Percentiles rank a stretch among this genome's conserved stretches.
Evolutionary conservation across 2,797 vertebrate genomes (phyloP).

Genomic region (Chaetophractus vellerosus): DNA sequence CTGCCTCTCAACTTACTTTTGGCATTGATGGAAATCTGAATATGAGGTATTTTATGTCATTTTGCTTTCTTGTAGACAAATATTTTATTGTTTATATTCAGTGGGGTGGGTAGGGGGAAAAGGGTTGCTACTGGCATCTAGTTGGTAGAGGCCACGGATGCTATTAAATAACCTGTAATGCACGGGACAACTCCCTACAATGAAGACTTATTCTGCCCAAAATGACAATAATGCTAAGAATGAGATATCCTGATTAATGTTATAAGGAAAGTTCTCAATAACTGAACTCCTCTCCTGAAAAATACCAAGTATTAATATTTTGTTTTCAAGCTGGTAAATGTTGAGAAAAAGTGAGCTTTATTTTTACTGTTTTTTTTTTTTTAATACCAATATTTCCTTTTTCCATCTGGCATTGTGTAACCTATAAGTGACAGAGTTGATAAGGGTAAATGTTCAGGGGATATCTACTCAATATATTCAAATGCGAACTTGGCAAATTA

Average conservation of each 20-base stretch:
- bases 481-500: constrained; percentile 44
- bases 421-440: not conserved
- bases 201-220: not conserved
- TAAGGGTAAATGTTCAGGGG: not conserved
- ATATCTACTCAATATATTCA: not conserved
- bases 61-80: constrained; percentile 18
- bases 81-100: constrained; percentile 27
- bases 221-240: not conserved
- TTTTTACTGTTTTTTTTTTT: constrained; percentile 25
- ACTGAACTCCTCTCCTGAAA: constrained; percentile 4
- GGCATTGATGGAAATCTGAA: constrained; percentile 29
- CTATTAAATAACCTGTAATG: not conserved
- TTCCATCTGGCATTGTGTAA: not conserved
- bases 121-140: not conserved
- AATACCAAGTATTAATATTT: constrained; percentile 6
- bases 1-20: not conserved
- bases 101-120: not conserved
- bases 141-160: not conserved
- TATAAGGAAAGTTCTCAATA: not conserved
- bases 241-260: not conserved
- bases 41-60: constrained; percentile 50
- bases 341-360: not conserved
- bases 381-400: not conserved
- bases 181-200: not conserved
- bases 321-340: constrained; percentile 49